Percentiles rank a stretch among this genome's conserved stretches.
Conservation (phyloP, 2,113 vertebrate species). For the Dunckerocampus dactyliophorus region DNA sequence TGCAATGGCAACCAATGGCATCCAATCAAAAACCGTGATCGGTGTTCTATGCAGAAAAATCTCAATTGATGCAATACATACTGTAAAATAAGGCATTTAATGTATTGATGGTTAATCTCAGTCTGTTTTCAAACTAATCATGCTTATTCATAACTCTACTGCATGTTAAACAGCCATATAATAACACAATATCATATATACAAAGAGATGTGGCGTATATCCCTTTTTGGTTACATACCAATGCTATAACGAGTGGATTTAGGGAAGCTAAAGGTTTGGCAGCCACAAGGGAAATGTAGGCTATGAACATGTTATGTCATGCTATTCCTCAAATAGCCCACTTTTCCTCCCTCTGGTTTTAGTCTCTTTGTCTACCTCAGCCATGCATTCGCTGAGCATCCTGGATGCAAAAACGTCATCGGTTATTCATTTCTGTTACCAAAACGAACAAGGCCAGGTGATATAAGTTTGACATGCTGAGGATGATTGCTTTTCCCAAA, state of each 20-base stretch:
- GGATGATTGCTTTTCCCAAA: too few species aligned
- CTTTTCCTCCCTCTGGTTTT: constrained; percentile 1
- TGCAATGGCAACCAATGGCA: too few species aligned
- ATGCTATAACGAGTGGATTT: constrained; percentile 12
- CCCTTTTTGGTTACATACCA: constrained; percentile 10
- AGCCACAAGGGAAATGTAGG: constrained; percentile 6
- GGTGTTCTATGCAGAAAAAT: too few species aligned
- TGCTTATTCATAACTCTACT: not conserved
- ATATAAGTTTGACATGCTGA: too few species aligned
- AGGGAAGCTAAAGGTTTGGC: constrained; percentile 9
- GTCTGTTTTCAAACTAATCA: not conserved
- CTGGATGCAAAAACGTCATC: too few species aligned
- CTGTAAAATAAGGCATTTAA: too few species aligned
- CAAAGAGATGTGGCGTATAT: not conserved
- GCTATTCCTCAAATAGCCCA: constrained; percentile 12
- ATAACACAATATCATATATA: too few species aligned
- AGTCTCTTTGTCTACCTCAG: not conserved
- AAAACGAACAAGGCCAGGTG: too few species aligned
- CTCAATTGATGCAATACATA: too few species aligned
- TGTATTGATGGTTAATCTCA: not conserved
- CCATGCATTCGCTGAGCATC: constrained; percentile 4
- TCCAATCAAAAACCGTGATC: too few species aligned
- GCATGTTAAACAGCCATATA: not conserved
- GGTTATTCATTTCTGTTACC: too few species aligned
- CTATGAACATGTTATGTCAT: constrained; percentile 11